Evolutionary conservation across 2,113 vertebrate genomes (phyloP).

Genomic region (Edolisoma coerulescens): DNA sequence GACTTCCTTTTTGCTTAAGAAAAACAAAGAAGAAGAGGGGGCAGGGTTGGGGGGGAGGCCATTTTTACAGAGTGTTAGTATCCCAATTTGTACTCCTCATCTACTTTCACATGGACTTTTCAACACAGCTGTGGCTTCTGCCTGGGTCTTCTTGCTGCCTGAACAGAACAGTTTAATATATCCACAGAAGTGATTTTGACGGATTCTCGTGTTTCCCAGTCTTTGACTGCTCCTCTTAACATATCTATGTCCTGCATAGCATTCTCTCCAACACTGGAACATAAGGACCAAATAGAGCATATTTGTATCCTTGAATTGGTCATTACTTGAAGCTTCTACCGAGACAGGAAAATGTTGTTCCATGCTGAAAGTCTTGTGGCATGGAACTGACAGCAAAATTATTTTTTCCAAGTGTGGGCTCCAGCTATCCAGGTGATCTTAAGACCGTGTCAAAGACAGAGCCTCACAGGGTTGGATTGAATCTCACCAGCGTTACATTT

Average conservation of each 20-base stretch:
- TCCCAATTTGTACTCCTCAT: not conserved
- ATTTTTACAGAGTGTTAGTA: not conserved
- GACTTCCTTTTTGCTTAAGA: not conserved
- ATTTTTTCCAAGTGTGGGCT: not conserved
- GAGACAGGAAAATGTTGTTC: not conserved
- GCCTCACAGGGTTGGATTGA: not conserved
- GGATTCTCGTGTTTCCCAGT: not conserved
- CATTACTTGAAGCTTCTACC: not conserved
- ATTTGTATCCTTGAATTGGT: not conserved
- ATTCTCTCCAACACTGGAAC: not conserved
- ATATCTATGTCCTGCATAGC: not conserved
- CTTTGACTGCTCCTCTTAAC: not conserved
- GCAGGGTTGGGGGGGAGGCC: accelerated
- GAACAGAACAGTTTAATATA: not conserved
- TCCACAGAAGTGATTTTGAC: not conserved
- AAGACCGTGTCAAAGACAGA: not conserved
- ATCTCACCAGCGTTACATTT: not conserved
- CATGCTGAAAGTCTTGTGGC: not conserved
- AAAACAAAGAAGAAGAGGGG: not conserved
- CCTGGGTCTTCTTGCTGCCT: not conserved
- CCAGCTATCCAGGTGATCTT: not conserved
- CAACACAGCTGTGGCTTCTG: not conserved
- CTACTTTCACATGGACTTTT: not conserved
- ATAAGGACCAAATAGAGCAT: not conserved
- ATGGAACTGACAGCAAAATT: not conserved